Conservation (phyloP, 2,888 invertebrate genomes). For the Drosophila bunnanda region DNA sequence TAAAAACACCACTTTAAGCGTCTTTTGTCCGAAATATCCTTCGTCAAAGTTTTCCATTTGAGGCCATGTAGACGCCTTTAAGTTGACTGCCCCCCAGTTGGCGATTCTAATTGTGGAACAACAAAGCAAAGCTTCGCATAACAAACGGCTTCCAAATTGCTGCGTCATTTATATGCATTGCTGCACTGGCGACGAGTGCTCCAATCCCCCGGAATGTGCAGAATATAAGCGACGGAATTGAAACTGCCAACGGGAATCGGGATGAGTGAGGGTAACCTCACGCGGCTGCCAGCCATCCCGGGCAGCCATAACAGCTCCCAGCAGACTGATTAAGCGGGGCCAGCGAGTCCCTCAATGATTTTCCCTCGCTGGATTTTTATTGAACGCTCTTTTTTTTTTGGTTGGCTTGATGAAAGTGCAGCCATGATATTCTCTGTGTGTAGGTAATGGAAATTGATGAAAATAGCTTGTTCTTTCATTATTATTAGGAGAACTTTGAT, state of each 20-base stretch:
- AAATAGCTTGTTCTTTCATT: conserved; percentile 23
- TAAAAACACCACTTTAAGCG: neutral
- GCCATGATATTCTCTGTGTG: conserved; percentile 7
- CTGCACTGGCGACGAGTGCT: conserved; percentile 46
- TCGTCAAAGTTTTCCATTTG: conserved; percentile 25
- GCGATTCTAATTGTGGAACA: conserved; percentile 51
- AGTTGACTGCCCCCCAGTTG: conserved; percentile 27
- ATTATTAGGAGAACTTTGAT: conserved; percentile 16
- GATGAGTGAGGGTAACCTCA: conserved; percentile 17
- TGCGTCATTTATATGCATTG: conserved; percentile 70
- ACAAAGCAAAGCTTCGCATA: conserved; percentile 46
- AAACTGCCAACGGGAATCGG: conserved; percentile 55
- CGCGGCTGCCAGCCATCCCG: conserved; percentile 10
- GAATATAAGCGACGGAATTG: conserved; percentile 67
- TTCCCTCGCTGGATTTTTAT: conserved; percentile 28
- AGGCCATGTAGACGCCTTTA: conserved; percentile 25
- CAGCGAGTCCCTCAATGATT: conserved; percentile 34
- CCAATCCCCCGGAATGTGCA: conserved; percentile 30
- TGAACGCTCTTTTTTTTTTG: conserved; percentile 14
- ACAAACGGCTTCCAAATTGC: conserved; percentile 62
- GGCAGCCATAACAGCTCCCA: conserved; percentile 59
- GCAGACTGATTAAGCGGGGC: conserved; percentile 55
- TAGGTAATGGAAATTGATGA: conserved; percentile 39
- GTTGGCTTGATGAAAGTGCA: conserved; percentile 34
- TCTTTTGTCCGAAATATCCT: conserved; percentile 1